Base-by-base conservation (phyloP, 1,140 invertebrate genomes). In the Anoplophora glabripennis region DNA sequence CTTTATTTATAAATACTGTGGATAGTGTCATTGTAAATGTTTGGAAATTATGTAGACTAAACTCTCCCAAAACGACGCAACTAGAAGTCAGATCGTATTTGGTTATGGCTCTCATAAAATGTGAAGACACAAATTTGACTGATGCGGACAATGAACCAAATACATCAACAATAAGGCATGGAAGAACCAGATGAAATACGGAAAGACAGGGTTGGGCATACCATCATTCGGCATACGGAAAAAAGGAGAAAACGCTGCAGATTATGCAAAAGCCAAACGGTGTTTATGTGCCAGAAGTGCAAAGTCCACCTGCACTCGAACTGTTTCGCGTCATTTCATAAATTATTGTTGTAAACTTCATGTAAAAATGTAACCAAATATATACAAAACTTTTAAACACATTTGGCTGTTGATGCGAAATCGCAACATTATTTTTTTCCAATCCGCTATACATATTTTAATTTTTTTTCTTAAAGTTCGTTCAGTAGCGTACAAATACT, bases 1-100 rank as follows among this genome's bases (percentile, higher is more conserved):
- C 61, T 10, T 35, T 72, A 11, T 71, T 73, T 58, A 53, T 49
- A 34, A 65, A 67, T 46, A 46, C 48, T 28, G 37, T 71, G 40
- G 58, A 71, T 53, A 68, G 38, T 53, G 49, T 53, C 45, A 37
- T 65, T 36, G 65, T 67, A 28, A 68, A 68, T 60, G 34, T 55
- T 9, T 67, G 63, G 63, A 67, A 57, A 51, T 21, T 65, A 21
- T 59, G 65, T 47, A 58, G 54, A 33, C 34, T 55, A 35, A 61
- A 66, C 35, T 18, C 59, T 47, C 9, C 35, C 11, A 64, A 67
- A 21, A 62, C 62, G 18, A 40, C 54, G 5, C 63, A 62, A 35
- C 36, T 65, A 49, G 44, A 65, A 14, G 63, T 65, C 53, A 57
- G 44, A 58, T 57, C 59, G 18, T 62, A 53, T 36, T 18, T 65